Conservation (phyloP, 2,888 invertebrate species). For the Platycnemis pennipes region DNA sequence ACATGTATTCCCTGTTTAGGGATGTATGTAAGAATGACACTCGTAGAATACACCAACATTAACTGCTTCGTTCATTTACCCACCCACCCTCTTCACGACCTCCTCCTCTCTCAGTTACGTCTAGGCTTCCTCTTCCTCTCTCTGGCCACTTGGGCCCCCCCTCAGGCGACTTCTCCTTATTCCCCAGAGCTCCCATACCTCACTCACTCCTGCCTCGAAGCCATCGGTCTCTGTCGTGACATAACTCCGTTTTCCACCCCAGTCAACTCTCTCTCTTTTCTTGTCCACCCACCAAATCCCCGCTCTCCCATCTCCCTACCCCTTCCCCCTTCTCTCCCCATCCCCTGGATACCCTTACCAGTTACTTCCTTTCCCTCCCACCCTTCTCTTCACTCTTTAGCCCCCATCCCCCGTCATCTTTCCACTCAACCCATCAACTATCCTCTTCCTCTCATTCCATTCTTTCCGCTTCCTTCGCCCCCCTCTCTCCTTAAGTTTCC, state of each 20-base stretch:
- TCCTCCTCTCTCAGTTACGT: too few species aligned
- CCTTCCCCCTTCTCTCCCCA: neutral
- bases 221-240: constrained; percentile 31
- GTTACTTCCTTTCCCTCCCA: neutral
- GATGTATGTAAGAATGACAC: too few species aligned
- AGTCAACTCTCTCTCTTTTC: neutral
- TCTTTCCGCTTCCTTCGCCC: neutral
- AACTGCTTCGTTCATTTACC: neutral
- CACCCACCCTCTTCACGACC: too few species aligned
- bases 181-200: neutral
- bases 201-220: neutral
- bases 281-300: neutral
- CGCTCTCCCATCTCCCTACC: too few species aligned
- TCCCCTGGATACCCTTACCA: neutral
- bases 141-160: neutral
- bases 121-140: too few species aligned
- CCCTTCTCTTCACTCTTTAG: neutral
- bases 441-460: neutral
- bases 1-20: too few species aligned
- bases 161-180: neutral
- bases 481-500: neutral
- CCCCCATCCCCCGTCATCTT: neutral
- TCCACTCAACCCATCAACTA: neutral
- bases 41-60: too few species aligned
- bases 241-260: constrained; percentile 35